Conservation (phyloP, 2,888 invertebrate genomes). For the Platycheirus albimanus region DNA sequence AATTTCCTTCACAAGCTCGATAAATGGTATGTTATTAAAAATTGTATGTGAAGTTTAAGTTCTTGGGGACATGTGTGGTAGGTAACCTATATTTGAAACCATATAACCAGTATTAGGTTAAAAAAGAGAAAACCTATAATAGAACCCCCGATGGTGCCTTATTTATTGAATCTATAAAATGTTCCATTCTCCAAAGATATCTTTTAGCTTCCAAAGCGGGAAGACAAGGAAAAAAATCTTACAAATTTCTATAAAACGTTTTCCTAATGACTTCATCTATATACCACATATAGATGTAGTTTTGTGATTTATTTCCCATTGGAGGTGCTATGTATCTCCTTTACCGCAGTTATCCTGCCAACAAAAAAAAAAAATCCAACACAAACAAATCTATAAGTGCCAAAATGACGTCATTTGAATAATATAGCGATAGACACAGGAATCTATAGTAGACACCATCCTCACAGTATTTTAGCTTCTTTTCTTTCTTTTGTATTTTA, state of each 20-base stretch:
- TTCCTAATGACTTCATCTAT: constrained; percentile 32
- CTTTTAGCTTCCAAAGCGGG: not conserved
- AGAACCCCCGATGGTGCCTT: not conserved
- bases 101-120: too few relatives aligned
- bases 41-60: not conserved
- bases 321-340: constrained; percentile 15
- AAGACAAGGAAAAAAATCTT: too few relatives aligned
- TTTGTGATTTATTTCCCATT: constrained; percentile 41
- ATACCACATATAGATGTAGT: too few relatives aligned
- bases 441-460: too few relatives aligned
- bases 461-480: too few relatives aligned
- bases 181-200: too few relatives aligned
- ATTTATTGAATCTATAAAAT: constrained; percentile 19
- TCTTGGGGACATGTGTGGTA: not conserved
- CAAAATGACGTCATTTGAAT: constrained; percentile 52
- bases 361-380: not conserved
- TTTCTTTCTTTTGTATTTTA: too few relatives aligned
- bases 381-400: constrained; percentile 30
- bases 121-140: not conserved
- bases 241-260: not conserved
- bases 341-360: constrained; percentile 27
- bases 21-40: constrained; percentile 22
- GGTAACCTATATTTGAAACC: too few relatives aligned
- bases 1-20: too few relatives aligned
- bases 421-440: too few relatives aligned